Evolutionary conservation across 2,888 invertebrate species (phyloP).

Genomic region (Aquatica leii): DNA sequence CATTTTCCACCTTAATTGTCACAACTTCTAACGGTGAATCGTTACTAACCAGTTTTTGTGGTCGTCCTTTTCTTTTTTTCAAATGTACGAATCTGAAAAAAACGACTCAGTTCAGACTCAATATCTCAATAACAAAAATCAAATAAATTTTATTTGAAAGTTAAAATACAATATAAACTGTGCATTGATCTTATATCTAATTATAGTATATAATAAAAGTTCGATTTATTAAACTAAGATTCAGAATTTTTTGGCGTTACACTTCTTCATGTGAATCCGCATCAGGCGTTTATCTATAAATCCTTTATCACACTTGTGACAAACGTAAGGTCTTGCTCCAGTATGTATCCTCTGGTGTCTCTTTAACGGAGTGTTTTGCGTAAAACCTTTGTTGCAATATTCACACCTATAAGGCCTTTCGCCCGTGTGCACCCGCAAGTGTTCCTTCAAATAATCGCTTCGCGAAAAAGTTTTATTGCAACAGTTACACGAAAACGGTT

Average conservation of each 20-base stretch:
- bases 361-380: conserved; percentile 67
- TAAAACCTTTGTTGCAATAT: conserved; percentile 63
- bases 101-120: conserved; percentile 1
- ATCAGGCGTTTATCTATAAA: conserved; percentile 62
- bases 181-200: no score
- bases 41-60: background rate
- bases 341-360: conserved; percentile 68
- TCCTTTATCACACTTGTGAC: conserved; percentile 66
- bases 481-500: conserved; percentile 62
- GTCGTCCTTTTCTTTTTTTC: conserved; percentile 1
- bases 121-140: no score
- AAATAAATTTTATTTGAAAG: no score
- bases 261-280: conserved; percentile 50
- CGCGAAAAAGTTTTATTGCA: conserved; percentile 64
- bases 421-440: conserved; percentile 63
- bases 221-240: no score
- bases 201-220: no score
- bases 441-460: conserved; percentile 62
- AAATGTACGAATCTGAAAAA: background rate
- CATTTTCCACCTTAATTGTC: conserved; percentile 12
- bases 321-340: conserved; percentile 68
- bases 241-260: no score
- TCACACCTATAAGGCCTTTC: conserved; percentile 59
- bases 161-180: no score
- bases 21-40: conserved; percentile 20